Evolutionary conservation across 2,797 vertebrate genomes (phyloP).

Genomic region (Lateolabrax maculatus): DNA sequence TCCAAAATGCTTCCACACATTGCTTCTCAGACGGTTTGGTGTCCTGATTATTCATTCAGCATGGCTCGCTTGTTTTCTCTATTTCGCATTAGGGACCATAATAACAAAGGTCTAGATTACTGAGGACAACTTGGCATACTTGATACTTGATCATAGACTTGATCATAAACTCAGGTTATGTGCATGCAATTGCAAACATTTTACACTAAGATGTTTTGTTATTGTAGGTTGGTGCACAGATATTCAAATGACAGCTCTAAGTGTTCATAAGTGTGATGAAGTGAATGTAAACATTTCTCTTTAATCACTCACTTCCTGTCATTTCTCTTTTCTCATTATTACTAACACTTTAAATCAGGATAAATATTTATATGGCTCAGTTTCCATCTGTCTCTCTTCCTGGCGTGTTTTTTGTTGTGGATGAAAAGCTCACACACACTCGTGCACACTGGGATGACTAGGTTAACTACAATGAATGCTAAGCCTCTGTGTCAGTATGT

Average conservation of each 20-base stretch:
- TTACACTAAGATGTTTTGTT: neutral
- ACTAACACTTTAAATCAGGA: conserved; percentile 39
- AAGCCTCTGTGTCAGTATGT: conserved; percentile 57
- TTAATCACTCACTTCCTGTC: conserved; percentile 18
- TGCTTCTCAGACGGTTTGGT: neutral
- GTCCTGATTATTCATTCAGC: neutral
- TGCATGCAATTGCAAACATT: no score
- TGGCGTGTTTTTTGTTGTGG: conserved; percentile 34
- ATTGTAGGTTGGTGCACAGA: neutral
- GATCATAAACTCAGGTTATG: no score
- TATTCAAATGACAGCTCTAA: neutral
- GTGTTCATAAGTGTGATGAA: neutral
- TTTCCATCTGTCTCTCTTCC: conserved; percentile 57
- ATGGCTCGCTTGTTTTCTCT: neutral
- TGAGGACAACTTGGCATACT: neutral
- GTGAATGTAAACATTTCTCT: conserved; percentile 19
- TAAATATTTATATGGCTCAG: conserved; percentile 10
- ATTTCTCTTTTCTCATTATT: conserved; percentile 5
- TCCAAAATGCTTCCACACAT: neutral
- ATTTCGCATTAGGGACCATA: neutral
- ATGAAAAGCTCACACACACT: conserved; percentile 42
- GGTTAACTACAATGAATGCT: conserved; percentile 58
- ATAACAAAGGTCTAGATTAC: neutral
- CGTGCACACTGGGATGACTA: conserved; percentile 24
- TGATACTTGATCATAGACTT: no score